Evolutionary conservation across 2,113 vertebrate species (phyloP).

Genomic region (Platysternon megacephalum): DNA sequence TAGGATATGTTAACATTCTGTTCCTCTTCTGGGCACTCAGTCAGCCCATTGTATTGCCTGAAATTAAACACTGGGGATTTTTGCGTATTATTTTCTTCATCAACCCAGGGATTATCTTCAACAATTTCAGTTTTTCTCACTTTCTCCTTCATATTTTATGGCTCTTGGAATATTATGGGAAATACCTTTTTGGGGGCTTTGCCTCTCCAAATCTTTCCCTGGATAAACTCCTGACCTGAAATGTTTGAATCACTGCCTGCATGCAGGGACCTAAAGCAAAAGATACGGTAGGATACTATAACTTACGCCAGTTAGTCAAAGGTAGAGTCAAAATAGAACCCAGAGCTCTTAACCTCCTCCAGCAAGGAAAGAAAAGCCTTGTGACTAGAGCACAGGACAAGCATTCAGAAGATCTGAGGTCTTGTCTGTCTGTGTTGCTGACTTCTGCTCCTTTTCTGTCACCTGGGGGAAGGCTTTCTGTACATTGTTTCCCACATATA

Average conservation of each 20-base stretch:
- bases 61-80: conserved; percentile 67
- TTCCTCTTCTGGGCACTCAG: conserved; percentile 57
- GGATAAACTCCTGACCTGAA: background rate
- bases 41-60: conserved; percentile 37
- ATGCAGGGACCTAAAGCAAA: background rate
- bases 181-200: conserved; percentile 11
- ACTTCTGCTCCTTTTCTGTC: background rate
- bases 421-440: background rate
- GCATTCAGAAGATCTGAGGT: background rate
- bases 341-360: rapidly evolving
- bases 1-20: conserved; percentile 59
- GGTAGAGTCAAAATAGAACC: background rate
- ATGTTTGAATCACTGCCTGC: rapidly evolving
- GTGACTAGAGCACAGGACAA: rapidly evolving
- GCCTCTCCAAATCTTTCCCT: background rate
- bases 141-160: conserved; percentile 22
- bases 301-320: rapidly evolving
- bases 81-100: conserved; percentile 63
- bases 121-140: conserved; percentile 52
- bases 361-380: rapidly evolving
- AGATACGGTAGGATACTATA: rapidly evolving
- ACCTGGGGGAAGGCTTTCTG: background rate
- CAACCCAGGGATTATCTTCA: conserved; percentile 54
- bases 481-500: rapidly evolving
- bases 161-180: conserved; percentile 25